Evolutionary conservation across 1,140 invertebrate genomes (phyloP), one percentile per base, ranked within the genome.

Genomic region (Macrotrachela quadricornifera): DNA sequence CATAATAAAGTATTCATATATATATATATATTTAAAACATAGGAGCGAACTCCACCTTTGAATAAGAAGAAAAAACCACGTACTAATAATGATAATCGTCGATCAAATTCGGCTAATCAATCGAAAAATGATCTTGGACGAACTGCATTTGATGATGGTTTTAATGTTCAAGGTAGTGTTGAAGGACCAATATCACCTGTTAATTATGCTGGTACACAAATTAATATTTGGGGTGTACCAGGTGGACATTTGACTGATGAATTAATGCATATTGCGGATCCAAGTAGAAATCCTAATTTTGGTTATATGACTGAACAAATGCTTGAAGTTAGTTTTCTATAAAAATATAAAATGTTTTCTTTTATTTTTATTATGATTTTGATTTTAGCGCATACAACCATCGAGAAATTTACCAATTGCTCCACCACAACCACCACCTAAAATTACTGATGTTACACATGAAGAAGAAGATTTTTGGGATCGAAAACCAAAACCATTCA

Each of bases 201-300:
- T 10, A 71, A 70, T 55, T 68, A 70, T 51, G 64, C 66, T 37
- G 69, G 69, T 2, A 71, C 69, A 12, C 69, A 71, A 60, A 66
- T 71, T 41, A 71, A 71, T 60, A 60, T 69, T 10, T 71, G 65
- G 65, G 69, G 69, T n/a, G 61, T 61, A 15, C 56, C 63, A 1
- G 58, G 60, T 13, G 41, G 40, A 4, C 36, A 54, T 10, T n/a
- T 48, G 12, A 18, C 39, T 1, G 43, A 48, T 16, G 44, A 18
- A 45, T 55, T 51, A 10, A 46, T 14, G 15, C 46, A 36, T 8
- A 42, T 39, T 13, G 39, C 45, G 12, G n/a, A 14, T 43, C 21
- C 62, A 57, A 10, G 62, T 59, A 48, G 60, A 61, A 46, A 67
- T n/a, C 49, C 60, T 61, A 46, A 67, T 54, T 62, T 60, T 58